Evolutionary conservation across 92 coral and sea anemone genomes (phyloP).

Genomic region (Palythoa caribaeorum): DNA sequence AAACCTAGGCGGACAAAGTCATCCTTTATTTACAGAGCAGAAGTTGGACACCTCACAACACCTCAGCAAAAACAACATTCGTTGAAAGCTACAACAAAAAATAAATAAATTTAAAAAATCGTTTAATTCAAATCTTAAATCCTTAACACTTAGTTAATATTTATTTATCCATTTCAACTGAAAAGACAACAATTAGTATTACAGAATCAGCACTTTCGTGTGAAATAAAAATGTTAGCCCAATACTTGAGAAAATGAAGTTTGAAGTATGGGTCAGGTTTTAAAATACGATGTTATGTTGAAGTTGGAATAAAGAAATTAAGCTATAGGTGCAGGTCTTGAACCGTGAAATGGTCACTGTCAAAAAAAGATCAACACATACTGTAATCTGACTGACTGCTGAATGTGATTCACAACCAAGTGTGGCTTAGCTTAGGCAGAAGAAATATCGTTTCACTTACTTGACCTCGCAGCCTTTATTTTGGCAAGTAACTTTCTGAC

Average conservation of each 20-base stretch:
- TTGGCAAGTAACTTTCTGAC: constrained; percentile 85
- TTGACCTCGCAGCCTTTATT: constrained; percentile 83
- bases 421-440: background rate
- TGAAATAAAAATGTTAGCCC: constrained; percentile 1
- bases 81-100: background rate
- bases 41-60: background rate
- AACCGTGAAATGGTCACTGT: background rate
- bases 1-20: background rate
- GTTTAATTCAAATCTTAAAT: constrained; percentile 21
- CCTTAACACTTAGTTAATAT: constrained; percentile 26
- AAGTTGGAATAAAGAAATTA: background rate
- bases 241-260: background rate
- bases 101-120: background rate
- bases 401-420: background rate
- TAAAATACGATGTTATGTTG: background rate
- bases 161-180: constrained; percentile 16
- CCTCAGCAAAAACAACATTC: background rate
- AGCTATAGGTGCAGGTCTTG: background rate
- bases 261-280: background rate
- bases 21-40: background rate
- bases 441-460: constrained; percentile 66
- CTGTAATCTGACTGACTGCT: too few species aligned
- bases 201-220: constrained; percentile 3
- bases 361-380: background rate
- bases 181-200: constrained; percentile 14